Base-by-base conservation (phyloP, 92 coral and sea anemone species). In the Isaurus tuberculatus region DNA sequence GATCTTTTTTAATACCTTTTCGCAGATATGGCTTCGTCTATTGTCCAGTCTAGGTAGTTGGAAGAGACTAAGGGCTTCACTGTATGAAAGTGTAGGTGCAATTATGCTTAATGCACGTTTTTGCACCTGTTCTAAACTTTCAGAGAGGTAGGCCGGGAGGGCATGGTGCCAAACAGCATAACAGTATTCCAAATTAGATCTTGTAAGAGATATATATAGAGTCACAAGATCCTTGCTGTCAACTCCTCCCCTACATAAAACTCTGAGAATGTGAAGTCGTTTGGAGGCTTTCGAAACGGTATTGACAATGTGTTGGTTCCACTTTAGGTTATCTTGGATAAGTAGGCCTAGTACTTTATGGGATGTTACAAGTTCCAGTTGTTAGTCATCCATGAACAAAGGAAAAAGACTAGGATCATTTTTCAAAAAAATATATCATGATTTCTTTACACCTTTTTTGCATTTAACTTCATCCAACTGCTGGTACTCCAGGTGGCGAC, bases 361-460 rank as follows among this genome's bases (percentile, higher is more conserved):
- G 17, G 84, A 87, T 1, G 14, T 25, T 10, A 83, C 94, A 20
- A 29, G 70, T 46, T 92, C 91, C 14, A 91, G 31, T 17, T 5
- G 31, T n/a, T 70, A 92, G 49, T 42, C 73, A 33, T 86, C 63
- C 23, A 89, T 83, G 30, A 14, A 20, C 46, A 91, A 60, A 0
- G 27, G 86, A 34, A 48, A 32, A 4, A 74, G 65, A 15, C 34
- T 29, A 4, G 63, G 72, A 16, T 42, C 16, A 25, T 80, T 63
- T 40, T 55, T 74, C 20, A 88, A 48, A 72, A n/a, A 86, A 91
- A 63, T 88, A 88, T 2, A 88, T 70, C 44, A 66, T 16, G 51
- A 83, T 34, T 83, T 78, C 91, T 34, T 87, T 84, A 44, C 89
- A 83, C 58, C n/a, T 84, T 87, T 70, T 84, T 84, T 6, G 89